These are phyloP conservation scores for Poecilia picta DNA, from an alignment of 2,797 vertebrate genomes.

Conservation along the genomic window DNA sequence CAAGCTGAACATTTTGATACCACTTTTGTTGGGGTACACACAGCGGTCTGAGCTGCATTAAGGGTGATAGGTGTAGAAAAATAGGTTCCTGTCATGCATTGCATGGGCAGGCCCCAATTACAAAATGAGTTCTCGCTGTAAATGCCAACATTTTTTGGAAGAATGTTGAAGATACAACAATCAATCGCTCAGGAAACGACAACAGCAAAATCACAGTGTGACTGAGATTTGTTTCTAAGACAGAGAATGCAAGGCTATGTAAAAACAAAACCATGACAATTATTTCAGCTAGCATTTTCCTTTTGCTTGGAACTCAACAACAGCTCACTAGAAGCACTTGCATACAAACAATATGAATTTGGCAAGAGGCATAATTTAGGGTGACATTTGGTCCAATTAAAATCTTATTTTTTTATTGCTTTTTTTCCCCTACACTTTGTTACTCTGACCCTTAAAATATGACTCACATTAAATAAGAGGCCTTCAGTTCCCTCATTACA, in stretches of 20 bases:
- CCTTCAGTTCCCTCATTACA: slow-evolving; percentile 13
- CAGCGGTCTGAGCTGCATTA: too few relatives aligned
- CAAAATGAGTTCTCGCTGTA: slow-evolving; percentile 19
- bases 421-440: slow-evolving; percentile 1
- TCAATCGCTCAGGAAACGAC: slow-evolving; percentile 11
- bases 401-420: slow-evolving; percentile 20
- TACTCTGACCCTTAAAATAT: slow-evolving; percentile 9
- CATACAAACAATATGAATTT: slow-evolving; percentile 12
- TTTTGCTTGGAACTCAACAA: neutral
- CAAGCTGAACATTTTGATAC: too few relatives aligned
- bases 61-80: too few relatives aligned
- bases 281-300: neutral
- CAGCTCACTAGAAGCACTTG: neutral
- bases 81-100: too few relatives aligned
- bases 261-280: slow-evolving; percentile 5
- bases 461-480: slow-evolving; percentile 18
- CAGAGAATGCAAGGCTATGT: slow-evolving; percentile 34
- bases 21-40: too few relatives aligned
- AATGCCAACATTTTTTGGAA: slow-evolving; percentile 21
- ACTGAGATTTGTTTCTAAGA: slow-evolving; percentile 36
- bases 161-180: slow-evolving; percentile 39
- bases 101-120: neutral
- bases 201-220: slow-evolving; percentile 14
- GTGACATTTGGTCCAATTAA: slow-evolving; percentile 40
- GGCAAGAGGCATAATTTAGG: slow-evolving; percentile 14